Conservation (phyloP, 2,113 vertebrate species). For the Ammodytes dubius region DNA sequence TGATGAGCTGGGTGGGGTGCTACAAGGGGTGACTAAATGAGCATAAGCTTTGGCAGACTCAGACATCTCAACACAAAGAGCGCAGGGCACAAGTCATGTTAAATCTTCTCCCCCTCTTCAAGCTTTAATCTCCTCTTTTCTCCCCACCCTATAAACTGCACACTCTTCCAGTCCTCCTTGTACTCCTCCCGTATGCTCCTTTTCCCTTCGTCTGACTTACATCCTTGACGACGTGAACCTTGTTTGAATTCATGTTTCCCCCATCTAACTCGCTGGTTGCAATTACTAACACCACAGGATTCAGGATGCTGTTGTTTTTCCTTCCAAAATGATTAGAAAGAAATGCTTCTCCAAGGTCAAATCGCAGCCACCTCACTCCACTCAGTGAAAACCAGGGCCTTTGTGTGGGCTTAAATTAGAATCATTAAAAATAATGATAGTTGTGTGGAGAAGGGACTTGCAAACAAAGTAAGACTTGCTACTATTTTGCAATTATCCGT, state of each 20-base stretch:
- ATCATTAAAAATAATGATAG: conserved; percentile 59
- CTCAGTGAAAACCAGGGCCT: conserved; percentile 28
- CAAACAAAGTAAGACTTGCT: conserved; percentile 4
- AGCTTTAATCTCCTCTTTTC: conserved; percentile 70
- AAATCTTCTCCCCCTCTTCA: conserved; percentile 69
- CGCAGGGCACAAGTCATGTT: conserved; percentile 71
- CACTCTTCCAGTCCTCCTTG: conserved; percentile 41
- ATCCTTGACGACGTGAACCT: conserved; percentile 50
- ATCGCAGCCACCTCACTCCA: conserved; percentile 38
- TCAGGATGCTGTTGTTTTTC: conserved; percentile 70
- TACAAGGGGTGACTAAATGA: conserved; percentile 51
- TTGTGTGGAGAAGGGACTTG: conserved; percentile 24
- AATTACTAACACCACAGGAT: conserved; percentile 68
- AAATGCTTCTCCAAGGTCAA: conserved; percentile 51
- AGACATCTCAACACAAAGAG: conserved; percentile 71
- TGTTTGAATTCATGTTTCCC: conserved; percentile 64
- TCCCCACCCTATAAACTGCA: conserved; percentile 56
- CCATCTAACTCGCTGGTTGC: conserved; percentile 57
- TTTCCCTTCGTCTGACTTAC: conserved; percentile 64
- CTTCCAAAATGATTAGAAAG: conserved; percentile 40
- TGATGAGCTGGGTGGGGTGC: conserved; percentile 48
- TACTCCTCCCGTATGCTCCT: conserved; percentile 41
- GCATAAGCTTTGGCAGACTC: conserved; percentile 74
- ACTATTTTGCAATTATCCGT: conserved; percentile 15
- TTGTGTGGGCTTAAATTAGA: conserved; percentile 42